Conservation (phyloP, 2,113 vertebrate genomes). For the Tyto alba region DNA sequence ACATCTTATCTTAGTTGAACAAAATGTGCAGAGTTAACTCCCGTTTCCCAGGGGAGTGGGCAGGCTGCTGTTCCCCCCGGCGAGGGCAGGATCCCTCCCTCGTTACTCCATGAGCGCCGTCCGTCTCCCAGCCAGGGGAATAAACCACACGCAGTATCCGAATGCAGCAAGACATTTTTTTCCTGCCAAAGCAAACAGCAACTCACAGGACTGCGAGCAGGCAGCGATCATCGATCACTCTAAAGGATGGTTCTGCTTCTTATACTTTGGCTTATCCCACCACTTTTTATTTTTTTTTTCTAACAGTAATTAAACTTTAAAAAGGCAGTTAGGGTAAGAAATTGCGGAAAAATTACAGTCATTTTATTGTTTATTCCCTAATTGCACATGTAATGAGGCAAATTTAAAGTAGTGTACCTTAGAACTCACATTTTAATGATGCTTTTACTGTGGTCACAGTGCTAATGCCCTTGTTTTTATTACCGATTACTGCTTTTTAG, state of each 20-base stretch:
- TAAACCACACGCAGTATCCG: background rate
- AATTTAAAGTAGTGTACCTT: slow-evolving; percentile 33
- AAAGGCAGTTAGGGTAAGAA: slow-evolving; percentile 23
- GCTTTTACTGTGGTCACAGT: background rate
- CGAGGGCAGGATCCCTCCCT: background rate
- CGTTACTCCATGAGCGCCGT: accelerated
- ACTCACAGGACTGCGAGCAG: background rate
- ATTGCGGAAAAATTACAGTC: background rate
- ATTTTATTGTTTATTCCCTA: slow-evolving; percentile 49
- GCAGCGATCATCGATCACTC: background rate
- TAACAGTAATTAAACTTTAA: slow-evolving; percentile 7
- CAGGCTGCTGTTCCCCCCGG: accelerated
- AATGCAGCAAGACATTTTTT: background rate
- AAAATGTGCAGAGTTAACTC: background rate
- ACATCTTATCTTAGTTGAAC: background rate
- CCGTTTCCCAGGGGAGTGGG: accelerated
- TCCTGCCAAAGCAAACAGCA: background rate
- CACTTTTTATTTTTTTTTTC: background rate
- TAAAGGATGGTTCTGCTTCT: background rate
- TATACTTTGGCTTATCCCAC: background rate
- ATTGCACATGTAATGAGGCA: slow-evolving; percentile 36
- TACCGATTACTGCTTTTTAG: background rate
- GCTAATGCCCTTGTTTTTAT: slow-evolving; percentile 31
- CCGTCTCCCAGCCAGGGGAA: accelerated
- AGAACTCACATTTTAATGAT: slow-evolving; percentile 22